These are phyloP conservation scores for Apotomis capreana DNA, from an alignment of 2,888 invertebrate genomes.

Conservation along the genomic window DNA sequence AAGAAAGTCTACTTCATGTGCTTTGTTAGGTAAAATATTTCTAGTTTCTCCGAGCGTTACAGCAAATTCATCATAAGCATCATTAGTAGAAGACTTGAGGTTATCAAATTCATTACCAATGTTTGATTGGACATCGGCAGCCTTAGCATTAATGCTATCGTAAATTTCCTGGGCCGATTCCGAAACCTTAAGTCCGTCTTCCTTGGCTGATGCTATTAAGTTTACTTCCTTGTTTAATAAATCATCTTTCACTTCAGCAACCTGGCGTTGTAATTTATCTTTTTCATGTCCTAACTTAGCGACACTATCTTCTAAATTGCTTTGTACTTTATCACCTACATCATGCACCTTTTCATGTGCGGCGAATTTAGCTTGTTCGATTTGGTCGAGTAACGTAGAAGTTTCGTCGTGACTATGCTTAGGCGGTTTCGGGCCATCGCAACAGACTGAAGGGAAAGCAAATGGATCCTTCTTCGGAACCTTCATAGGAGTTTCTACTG, in stretches of 20 bases:
- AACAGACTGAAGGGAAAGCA: constrained; percentile 69
- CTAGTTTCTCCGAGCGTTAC: constrained; percentile 63
- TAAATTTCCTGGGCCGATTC: constrained; percentile 58
- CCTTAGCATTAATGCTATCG: constrained; percentile 55
- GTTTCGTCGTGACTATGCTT: constrained; percentile 77
- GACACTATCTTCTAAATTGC: constrained; percentile 61
- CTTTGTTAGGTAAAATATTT: constrained; percentile 67
- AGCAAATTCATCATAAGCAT: constrained; percentile 66
- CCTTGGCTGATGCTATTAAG: constrained; percentile 56
- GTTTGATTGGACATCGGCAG: constrained; percentile 56
- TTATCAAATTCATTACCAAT: constrained; percentile 57
- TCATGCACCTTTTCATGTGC: constrained; percentile 70
- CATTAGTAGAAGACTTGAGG: constrained; percentile 56
- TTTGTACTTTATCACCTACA: constrained; percentile 59
- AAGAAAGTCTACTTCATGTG: constrained; percentile 69
- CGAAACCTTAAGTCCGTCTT: constrained; percentile 56
- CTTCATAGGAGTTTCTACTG: constrained; percentile 70
- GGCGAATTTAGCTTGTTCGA: constrained; percentile 74
- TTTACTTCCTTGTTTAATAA: constrained; percentile 59
- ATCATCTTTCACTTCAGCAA: constrained; percentile 59
- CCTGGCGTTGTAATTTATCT: constrained; percentile 66
- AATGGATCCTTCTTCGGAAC: constrained; percentile 68
- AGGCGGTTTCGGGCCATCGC: constrained; percentile 67
- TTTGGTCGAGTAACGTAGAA: constrained; percentile 70
- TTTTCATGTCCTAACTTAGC: constrained; percentile 68